These are phyloP conservation scores for Imbricaverruca yamaguchii DNA, from an alignment of 2,888 invertebrate genomes.

Conservation along the genomic window DNA sequence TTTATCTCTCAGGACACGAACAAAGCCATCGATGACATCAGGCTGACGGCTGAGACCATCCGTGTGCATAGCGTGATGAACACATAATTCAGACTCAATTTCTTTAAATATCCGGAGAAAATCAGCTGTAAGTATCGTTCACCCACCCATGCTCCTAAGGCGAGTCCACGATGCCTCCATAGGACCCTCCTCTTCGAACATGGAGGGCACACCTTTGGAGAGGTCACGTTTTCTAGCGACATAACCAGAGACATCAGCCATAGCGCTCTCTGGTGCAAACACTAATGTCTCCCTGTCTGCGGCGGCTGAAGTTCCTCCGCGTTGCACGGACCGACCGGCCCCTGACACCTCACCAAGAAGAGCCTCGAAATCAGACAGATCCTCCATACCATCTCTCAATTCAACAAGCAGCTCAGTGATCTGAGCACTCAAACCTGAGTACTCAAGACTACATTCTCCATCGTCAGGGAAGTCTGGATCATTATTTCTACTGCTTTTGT, in stretches of 20 bases:
- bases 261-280: neutral
- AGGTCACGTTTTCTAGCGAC: neutral
- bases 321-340: neutral
- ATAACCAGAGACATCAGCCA: neutral
- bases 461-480: neutral
- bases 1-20: neutral
- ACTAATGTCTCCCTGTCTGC: neutral
- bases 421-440: neutral
- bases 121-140: neutral
- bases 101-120: neutral
- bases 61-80: neutral
- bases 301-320: neutral
- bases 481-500: too few relatives aligned
- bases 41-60: neutral
- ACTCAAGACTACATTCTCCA: neutral
- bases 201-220: neutral
- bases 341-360: neutral
- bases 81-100: neutral
- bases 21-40: neutral
- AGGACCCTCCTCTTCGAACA: neutral
- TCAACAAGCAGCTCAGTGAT: neutral
- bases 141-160: neutral
- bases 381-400: neutral
- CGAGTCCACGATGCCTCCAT: neutral
- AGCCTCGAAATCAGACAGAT: neutral